Evolutionary conservation across 2,797 vertebrate species (phyloP).

Genomic region (Okamejei kenojei): DNA sequence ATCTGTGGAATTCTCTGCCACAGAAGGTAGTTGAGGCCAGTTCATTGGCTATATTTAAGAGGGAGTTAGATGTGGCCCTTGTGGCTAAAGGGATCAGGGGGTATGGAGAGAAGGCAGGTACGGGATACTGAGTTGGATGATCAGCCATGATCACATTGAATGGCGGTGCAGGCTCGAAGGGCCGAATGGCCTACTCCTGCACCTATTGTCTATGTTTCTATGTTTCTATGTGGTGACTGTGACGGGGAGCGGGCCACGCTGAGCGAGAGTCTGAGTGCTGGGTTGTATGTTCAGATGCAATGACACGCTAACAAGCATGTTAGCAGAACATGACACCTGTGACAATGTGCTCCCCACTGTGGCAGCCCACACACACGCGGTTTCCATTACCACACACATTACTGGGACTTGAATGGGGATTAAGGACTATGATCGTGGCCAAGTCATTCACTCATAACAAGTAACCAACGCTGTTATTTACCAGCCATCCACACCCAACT

Average conservation of each 20-base stretch:
- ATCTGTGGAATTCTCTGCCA: no score
- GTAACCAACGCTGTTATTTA: conserved; percentile 64
- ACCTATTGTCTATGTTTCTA: no score
- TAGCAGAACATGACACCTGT: conserved; percentile 81
- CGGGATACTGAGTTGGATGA: no score
- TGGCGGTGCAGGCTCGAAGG: no score
- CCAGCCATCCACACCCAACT: conserved; percentile 52
- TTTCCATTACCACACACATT: conserved; percentile 87
- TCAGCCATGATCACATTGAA: no score
- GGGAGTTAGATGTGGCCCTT: no score
- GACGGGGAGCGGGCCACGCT: conserved; percentile 49
- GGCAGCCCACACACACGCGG: conserved; percentile 79
- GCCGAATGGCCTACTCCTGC: no score
- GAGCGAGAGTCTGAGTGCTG: conserved; percentile 56
- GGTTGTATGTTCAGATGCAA: conserved; percentile 52
- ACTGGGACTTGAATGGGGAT: conserved; percentile 71
- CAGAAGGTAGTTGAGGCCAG: no score
- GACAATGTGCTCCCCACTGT: conserved; percentile 83
- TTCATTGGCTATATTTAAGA: no score
- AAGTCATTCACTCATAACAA: conserved; percentile 60
- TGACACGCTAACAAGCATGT: conserved; percentile 63
- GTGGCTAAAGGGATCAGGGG: no score
- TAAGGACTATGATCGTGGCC: conserved; percentile 60
- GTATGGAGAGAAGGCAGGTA: no score
- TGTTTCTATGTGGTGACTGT: conserved; percentile 54